A percentile compares a stretch with the other conserved stretches of the same genome.
Evolutionary conservation across 2,113 vertebrate genomes (phyloP).

Genomic region (Orycteropus afer): DNA sequence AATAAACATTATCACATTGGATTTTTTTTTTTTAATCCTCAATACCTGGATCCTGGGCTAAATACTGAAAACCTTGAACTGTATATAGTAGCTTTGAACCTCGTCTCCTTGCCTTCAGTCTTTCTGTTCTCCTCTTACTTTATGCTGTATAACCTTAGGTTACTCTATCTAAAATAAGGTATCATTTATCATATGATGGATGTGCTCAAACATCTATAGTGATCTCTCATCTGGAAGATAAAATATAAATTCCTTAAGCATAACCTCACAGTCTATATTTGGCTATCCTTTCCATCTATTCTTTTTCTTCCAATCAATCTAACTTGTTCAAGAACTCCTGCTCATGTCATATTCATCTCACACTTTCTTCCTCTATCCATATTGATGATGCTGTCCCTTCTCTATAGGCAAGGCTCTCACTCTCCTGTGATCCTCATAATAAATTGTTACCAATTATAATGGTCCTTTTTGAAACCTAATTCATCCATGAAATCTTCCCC

Average conservation of each 20-base stretch:
- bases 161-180: constrained; percentile 53
- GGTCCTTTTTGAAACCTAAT: not conserved
- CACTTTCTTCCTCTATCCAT: not conserved
- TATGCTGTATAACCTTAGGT: not conserved
- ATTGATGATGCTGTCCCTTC: not conserved
- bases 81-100: not conserved
- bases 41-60: not conserved
- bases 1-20: not conserved
- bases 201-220: constrained; percentile 42
- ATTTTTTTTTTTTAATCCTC: not conserved
- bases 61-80: not conserved
- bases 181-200: constrained; percentile 27
- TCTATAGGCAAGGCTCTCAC: not conserved
- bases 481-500: not conserved
- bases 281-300: not conserved
- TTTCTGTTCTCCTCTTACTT: not conserved
- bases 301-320: constrained; percentile 12
- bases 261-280: not conserved
- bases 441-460: not conserved
- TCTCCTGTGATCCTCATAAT: not conserved
- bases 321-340: not conserved
- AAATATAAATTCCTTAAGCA: constrained; percentile 53
- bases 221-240: constrained; percentile 46
- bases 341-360: not conserved
- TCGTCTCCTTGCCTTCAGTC: not conserved